A percentile compares a stretch with the other conserved stretches of the same genome.
phyloP scores from a whole-genome alignment of 1,140 invertebrate species.

The Gryllus bimaculatus region DNA sequence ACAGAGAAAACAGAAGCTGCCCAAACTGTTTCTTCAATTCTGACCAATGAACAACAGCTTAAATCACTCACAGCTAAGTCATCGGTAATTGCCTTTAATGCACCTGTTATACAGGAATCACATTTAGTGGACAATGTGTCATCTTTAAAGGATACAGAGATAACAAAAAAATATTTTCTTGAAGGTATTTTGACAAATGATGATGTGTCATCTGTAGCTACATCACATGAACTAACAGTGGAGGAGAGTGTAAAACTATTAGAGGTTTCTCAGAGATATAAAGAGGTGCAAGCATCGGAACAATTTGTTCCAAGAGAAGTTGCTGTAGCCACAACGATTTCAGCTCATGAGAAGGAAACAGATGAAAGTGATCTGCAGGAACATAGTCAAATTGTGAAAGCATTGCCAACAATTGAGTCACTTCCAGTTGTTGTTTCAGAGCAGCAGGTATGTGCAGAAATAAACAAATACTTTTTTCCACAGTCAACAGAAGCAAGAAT shows the following conservation, averaged over 20 bases:
- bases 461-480: too few relatives aligned
- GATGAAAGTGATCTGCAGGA: too few relatives aligned
- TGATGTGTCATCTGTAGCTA: too few relatives aligned
- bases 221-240: background rate
- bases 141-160: background rate
- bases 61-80: background rate
- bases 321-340: too few relatives aligned
- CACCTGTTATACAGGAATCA: background rate
- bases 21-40: constrained; percentile 6
- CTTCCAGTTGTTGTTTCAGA: too few relatives aligned
- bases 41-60: too few relatives aligned
- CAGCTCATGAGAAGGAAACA: too few relatives aligned
- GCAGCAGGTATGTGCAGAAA: too few relatives aligned
- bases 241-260: background rate
- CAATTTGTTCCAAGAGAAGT: background rate
- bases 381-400: too few relatives aligned
- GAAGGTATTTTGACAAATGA: too few relatives aligned
- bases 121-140: background rate
- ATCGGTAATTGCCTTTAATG: background rate
- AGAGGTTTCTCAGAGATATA: background rate
- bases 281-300: background rate
- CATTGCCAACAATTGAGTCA: too few relatives aligned
- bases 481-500: too few relatives aligned
- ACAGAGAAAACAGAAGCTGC: constrained; percentile 8
- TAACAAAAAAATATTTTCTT: background rate